A percentile compares a stretch with the other conserved stretches of the same genome.
Evolutionary conservation across 2,797 vertebrate species (phyloP).

Genomic region (Aphelocoma californica): DNA sequence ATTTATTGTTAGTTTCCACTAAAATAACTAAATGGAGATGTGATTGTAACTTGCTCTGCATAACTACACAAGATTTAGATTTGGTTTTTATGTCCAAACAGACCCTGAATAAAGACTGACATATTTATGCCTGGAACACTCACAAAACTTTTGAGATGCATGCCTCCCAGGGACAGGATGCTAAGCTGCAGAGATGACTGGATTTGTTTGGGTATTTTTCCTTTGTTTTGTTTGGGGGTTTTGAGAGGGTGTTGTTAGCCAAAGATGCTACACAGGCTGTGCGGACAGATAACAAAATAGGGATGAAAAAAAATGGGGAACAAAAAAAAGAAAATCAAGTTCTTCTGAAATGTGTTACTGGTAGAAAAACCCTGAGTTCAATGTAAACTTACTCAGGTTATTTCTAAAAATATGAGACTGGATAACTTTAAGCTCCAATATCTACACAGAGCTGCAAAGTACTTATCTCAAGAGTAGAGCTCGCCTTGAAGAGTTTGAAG

Average conservation of each 20-base stretch:
- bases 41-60: not conserved
- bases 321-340: not conserved
- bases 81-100: not conserved
- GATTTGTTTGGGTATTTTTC: not conserved
- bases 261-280: not conserved
- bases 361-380: not conserved
- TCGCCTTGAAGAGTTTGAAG: not conserved
- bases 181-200: not conserved
- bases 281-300: not conserved
- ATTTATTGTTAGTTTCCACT: not conserved
- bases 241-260: not conserved
- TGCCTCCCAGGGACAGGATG: not conserved
- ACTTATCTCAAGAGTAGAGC: not conserved
- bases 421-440: not conserved
- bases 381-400: not conserved
- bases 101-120: not conserved
- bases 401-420: not conserved
- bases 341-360: not conserved
- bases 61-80: not conserved
- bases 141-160: not conserved
- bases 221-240: not conserved
- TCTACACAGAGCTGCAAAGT: not conserved
- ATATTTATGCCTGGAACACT: not conserved
- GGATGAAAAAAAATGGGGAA: fast-evolving
- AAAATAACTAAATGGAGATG: not conserved